phyloP scores from a whole-genome alignment of 2,888 invertebrate species.

The Amiota mariae region DNA sequence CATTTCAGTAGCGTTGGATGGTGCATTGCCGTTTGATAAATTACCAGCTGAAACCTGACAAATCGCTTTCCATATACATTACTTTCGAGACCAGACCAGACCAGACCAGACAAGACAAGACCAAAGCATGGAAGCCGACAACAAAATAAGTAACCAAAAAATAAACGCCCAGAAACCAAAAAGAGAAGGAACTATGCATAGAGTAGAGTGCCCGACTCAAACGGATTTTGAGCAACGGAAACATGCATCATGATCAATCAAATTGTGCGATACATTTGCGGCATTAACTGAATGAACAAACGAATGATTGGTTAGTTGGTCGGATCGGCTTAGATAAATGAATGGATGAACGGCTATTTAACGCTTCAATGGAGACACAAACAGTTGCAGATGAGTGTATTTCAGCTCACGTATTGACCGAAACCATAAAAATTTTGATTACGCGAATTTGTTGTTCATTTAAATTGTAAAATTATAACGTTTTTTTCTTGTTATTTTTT shows the following conservation, averaged over 20 bases:
- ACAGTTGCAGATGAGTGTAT: constrained; percentile 2
- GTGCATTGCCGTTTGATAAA: constrained; percentile 52
- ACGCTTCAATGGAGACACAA: not conserved
- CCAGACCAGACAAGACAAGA: too few species aligned
- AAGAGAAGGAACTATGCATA: too few species aligned
- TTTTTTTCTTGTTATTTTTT: not conserved
- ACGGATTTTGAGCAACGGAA: constrained; percentile 24
- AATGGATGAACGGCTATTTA: constrained; percentile 4
- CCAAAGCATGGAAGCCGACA: constrained; percentile 14
- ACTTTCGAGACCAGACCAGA: constrained; percentile 11
- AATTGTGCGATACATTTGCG: constrained; percentile 17
- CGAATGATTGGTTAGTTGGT: not conserved
- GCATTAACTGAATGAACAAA: not conserved
- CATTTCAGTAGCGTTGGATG: not conserved
- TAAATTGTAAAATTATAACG: constrained; percentile 20
- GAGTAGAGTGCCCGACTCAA: not conserved
- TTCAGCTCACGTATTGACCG: constrained; percentile 1
- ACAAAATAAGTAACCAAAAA: constrained; percentile 12
- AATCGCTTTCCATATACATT: constrained; percentile 72
- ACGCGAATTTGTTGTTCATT: constrained; percentile 20
- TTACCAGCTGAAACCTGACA: constrained; percentile 69
- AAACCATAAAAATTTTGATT: constrained; percentile 18
- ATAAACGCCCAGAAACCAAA: not conserved
- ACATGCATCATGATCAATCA: constrained; percentile 28
- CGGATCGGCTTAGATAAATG: not conserved